phyloP scores from a whole-genome alignment of 2,113 vertebrate species.

The Prunella himalayana region DNA sequence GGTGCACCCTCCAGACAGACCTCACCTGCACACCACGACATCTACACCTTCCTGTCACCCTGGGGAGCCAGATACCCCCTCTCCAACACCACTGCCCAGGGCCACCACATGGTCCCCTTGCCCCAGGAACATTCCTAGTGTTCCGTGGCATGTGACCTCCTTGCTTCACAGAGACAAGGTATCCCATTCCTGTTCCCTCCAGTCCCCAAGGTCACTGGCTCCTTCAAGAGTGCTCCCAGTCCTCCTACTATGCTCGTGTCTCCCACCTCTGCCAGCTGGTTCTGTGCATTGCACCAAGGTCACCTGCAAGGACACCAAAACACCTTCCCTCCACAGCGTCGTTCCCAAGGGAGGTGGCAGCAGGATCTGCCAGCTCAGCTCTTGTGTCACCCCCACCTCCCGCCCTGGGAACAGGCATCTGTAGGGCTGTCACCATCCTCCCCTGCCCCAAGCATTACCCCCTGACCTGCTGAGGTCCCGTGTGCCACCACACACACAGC shows the following conservation, averaged over 20 bases:
- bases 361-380: background rate
- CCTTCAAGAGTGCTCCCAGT: background rate
- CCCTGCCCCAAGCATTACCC: background rate
- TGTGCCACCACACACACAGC: fast-evolving
- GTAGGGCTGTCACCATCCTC: background rate
- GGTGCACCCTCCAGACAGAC: background rate
- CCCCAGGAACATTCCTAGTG: background rate
- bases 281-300: background rate
- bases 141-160: background rate
- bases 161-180: fast-evolving
- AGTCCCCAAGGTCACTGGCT: background rate
- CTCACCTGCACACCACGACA: fast-evolving
- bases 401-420: fast-evolving
- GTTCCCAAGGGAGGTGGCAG: background rate
- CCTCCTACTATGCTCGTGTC: fast-evolving
- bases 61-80: fast-evolving
- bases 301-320: fast-evolving
- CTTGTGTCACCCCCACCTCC: background rate
- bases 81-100: background rate
- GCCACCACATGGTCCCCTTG: fast-evolving
- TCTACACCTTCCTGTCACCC: no score
- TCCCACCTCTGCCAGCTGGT: background rate
- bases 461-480: fast-evolving
- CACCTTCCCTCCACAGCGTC: fast-evolving
- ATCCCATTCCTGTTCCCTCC: background rate